Percentiles rank a stretch among this genome's conserved stretches.
Evolutionary conservation across 2,888 invertebrate species (phyloP).

Genomic region (Isotomurus palustris): DNA sequence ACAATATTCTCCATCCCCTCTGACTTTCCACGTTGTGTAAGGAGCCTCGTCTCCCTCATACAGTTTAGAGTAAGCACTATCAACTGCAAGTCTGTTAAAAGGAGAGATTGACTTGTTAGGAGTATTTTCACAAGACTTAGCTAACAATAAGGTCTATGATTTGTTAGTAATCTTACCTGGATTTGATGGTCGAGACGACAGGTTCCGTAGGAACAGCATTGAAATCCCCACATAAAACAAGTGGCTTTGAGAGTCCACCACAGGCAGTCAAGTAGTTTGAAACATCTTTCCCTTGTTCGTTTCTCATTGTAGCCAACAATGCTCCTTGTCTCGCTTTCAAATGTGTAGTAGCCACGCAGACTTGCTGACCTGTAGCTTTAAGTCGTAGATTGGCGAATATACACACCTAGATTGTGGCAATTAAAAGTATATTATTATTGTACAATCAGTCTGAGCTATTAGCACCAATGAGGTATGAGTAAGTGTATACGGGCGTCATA

Average conservation of each 20-base stretch:
- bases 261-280: slow-evolving; percentile 42
- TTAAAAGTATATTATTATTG: neutral
- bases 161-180: slow-evolving; percentile 42
- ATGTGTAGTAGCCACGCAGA: slow-evolving; percentile 67
- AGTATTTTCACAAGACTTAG: neutral
- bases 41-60: slow-evolving; percentile 54
- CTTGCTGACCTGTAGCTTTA: slow-evolving; percentile 57
- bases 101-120: slow-evolving; percentile 2
- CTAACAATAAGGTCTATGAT: neutral
- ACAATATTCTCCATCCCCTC: slow-evolving; percentile 65
- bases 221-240: slow-evolving; percentile 68
- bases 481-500: no score
- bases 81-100: slow-evolving; percentile 37
- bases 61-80: slow-evolving; percentile 49
- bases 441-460: no score
- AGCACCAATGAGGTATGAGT: no score
- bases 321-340: slow-evolving; percentile 68
- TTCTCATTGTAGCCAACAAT: slow-evolving; percentile 61
- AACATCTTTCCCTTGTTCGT: slow-evolving; percentile 65
- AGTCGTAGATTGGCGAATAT: slow-evolving; percentile 58
- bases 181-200: slow-evolving; percentile 60
- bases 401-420: slow-evolving; percentile 55
- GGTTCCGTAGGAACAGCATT: slow-evolving; percentile 70
- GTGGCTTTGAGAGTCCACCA: slow-evolving; percentile 53
- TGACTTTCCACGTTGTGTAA: slow-evolving; percentile 71